Evolutionary conservation across 2,797 vertebrate genomes (phyloP), one percentile per base, ranked within the genome.

Genomic region (Sebastes iracundus): DNA sequence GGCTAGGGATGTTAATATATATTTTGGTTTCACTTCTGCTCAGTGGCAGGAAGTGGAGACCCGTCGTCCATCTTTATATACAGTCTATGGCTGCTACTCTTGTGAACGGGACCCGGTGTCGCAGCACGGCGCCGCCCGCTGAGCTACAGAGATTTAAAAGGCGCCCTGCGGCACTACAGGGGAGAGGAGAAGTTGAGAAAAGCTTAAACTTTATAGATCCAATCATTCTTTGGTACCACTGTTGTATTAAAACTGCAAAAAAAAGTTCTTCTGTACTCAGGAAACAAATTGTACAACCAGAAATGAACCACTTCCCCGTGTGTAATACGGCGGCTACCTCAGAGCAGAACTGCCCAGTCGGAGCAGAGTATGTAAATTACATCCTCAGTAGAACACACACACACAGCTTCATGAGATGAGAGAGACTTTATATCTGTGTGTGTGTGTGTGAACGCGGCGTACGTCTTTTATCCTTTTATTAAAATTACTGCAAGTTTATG

Each of bases 401-500:
- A 18, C 55, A 56, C 58, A 35, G 32, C 11, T 22, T 70, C 20
- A 53, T 20, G 38, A 59, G 25, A 73, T 67, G 23, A 12, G 53
- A 33, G 14, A 33, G 12, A 25, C 38, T 60, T 63, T 25, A 13
- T 30, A 13, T 42, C 9, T 7, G 18, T n/a, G 13, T 22, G 25
- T 35, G 4, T 32, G 32, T 33, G 33, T 64, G 42, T 22, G 55
- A 67, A 59, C 2, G 3, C 23, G 10, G 49, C 23, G 0, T 7
- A 25, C 56, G 60, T 25, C 23, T 76, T 78, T 63, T 56, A 66
- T 77, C 42, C 32, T 60, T 60, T 55, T 58, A 62, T 79, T 42
- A 68, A 67, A 77, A 77, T 71, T 67, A 77, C 79, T 71, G 53
- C 6, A 2, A 62, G 32, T 66, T 49, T 7, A 7, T 62, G n/a